These are phyloP conservation scores for Polietes domitor DNA, from an alignment of 2,888 invertebrate species.

Conservation along the genomic window DNA sequence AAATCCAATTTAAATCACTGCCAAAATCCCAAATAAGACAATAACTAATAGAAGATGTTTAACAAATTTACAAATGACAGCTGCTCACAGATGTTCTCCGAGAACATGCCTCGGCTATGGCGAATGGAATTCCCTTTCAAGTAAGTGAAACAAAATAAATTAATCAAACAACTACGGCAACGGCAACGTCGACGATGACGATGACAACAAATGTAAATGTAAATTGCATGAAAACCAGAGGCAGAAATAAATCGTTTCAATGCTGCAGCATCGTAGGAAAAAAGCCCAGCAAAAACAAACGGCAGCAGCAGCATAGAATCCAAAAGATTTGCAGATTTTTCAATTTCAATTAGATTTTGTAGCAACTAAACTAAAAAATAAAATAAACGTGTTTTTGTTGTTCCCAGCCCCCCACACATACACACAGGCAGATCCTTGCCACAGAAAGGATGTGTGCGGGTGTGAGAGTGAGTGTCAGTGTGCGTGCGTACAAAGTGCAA, in stretches of 20 bases:
- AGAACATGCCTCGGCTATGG: background rate
- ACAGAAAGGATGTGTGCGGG: slow-evolving; percentile 12
- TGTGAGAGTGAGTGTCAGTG: slow-evolving; percentile 37
- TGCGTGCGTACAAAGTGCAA: slow-evolving; percentile 50
- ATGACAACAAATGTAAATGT: slow-evolving; percentile 34
- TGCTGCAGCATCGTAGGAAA: background rate
- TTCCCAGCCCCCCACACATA: background rate
- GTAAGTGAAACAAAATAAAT: slow-evolving; percentile 12
- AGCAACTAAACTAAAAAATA: slow-evolving; percentile 2
- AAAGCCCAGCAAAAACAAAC: slow-evolving; percentile 6
- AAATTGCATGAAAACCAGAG: slow-evolving; percentile 18
- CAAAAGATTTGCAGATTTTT: slow-evolving; percentile 23
- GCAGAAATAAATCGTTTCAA: slow-evolving; percentile 50
- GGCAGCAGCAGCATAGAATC: background rate
- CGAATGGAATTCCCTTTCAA: background rate
- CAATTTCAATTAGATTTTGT: slow-evolving; percentile 54
- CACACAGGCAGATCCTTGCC: background rate
- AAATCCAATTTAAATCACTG: slow-evolving; percentile 30
- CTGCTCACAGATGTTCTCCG: slow-evolving; percentile 20
- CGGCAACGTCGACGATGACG: background rate
- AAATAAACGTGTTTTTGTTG: background rate
- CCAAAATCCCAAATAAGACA: slow-evolving; percentile 18
- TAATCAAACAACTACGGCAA: slow-evolving; percentile 26
- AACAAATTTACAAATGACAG: slow-evolving; percentile 4
- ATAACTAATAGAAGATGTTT: slow-evolving; percentile 22